Evolutionary conservation across 2,888 invertebrate genomes (phyloP).

Genomic region (Drosophila mimica): DNA sequence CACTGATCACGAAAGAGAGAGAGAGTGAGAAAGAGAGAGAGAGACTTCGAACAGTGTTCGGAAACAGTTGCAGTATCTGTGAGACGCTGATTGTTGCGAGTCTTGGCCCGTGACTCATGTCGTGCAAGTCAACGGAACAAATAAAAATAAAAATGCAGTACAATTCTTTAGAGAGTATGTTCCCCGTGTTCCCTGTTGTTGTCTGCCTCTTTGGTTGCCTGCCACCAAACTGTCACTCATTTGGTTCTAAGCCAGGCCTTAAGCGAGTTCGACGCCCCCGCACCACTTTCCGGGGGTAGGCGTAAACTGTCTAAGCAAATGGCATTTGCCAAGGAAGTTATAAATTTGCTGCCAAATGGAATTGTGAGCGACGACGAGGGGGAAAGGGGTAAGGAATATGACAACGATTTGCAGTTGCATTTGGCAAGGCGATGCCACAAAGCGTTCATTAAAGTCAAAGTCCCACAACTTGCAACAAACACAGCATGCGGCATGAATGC

Average conservation of each 20-base stretch:
- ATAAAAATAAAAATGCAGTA: conserved; percentile 19
- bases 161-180: conserved; percentile 35
- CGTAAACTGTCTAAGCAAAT: conserved; percentile 80
- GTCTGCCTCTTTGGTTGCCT: not conserved
- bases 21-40: not conserved
- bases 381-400: not conserved
- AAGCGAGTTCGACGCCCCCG: conserved; percentile 57
- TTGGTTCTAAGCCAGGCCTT: conserved; percentile 70
- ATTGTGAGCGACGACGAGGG: conserved; percentile 49
- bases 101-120: conserved; percentile 45
- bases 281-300: conserved; percentile 63
- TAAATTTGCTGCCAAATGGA: conserved; percentile 78
- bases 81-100: conserved; percentile 8
- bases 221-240: conserved; percentile 54
- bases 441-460: conserved; percentile 75
- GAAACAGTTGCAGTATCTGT: conserved; percentile 22
- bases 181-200: not conserved
- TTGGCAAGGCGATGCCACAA: conserved; percentile 46
- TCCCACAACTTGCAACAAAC: conserved; percentile 55
- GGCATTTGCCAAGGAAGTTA: conserved; percentile 80
- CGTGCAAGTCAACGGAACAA: conserved; percentile 25
- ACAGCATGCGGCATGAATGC: conserved; percentile 32
- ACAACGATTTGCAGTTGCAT: conserved; percentile 37
- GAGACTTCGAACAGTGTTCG: not conserved
- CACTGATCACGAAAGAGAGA: not conserved